A percentile compares a stretch with the other conserved stretches of the same genome.
phyloP scores from a whole-genome alignment of 2,113 vertebrate genomes.

The Poeciliopsis prolifica region DNA sequence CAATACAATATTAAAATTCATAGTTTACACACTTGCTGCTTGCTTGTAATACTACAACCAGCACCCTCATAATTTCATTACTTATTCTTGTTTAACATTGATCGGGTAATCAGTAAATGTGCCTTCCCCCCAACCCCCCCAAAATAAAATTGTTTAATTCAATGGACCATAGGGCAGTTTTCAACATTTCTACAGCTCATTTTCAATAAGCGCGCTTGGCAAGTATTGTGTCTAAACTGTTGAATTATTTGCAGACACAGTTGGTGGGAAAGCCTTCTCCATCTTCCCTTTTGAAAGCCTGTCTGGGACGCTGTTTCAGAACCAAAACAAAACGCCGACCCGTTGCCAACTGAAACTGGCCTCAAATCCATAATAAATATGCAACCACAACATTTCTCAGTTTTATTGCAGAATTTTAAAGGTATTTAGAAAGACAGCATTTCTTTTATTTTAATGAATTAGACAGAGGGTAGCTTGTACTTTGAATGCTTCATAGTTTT shows the following conservation, averaged over 20 bases:
- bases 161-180: neutral
- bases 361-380: neutral
- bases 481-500: too few relatives aligned
- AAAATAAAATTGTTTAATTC: neutral
- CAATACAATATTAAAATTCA: too few relatives aligned
- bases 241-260: neutral
- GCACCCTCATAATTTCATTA: neutral
- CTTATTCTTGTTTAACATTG: neutral
- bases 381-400: neutral
- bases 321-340: neutral
- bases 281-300: neutral
- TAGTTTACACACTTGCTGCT: neutral
- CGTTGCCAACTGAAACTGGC: neutral
- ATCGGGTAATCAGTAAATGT: neutral
- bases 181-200: neutral
- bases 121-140: too few relatives aligned
- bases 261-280: neutral
- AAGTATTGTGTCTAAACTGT: neutral
- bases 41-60: neutral
- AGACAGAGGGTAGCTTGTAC: too few relatives aligned
- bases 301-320: neutral
- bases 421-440: neutral
- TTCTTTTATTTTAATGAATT: neutral
- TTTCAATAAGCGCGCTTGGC: neutral
- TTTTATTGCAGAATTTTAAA: neutral